Conservation (phyloP, 2,888 invertebrate species). For the Incurvaria masculella region DNA sequence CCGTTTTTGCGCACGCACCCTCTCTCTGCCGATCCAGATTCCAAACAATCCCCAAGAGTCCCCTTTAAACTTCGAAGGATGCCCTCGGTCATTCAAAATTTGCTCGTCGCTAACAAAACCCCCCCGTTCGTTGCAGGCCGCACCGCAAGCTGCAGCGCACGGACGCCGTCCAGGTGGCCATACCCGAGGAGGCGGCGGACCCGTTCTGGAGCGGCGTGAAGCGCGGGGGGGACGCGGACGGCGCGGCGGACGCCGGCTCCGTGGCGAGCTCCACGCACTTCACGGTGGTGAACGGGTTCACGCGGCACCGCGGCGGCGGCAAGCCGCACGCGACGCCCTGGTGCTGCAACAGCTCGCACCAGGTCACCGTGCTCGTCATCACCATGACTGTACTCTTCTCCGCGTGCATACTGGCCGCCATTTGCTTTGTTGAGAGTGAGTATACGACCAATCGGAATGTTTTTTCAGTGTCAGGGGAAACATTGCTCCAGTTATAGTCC, state of each 20-base stretch:
- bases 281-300: conserved; percentile 78
- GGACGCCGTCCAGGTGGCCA: conserved; percentile 33
- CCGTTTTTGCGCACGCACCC: too few species aligned
- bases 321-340: conserved; percentile 61
- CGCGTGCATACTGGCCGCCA: conserved; percentile 74
- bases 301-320: conserved; percentile 59
- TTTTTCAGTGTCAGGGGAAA: not conserved
- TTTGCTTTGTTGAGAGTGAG: conserved; percentile 84
- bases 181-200: conserved; percentile 41
- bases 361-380: conserved; percentile 77
- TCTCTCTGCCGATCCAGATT: too few species aligned
- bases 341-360: conserved; percentile 73
- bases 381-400: conserved; percentile 81
- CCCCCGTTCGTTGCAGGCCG: too few species aligned
- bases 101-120: too few species aligned
- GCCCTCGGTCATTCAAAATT: not conserved
- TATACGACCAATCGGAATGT: conserved; percentile 22
- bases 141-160: conserved; percentile 17
- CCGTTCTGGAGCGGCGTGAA: conserved; percentile 49
- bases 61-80: not conserved
- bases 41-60: not conserved
- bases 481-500: too few species aligned
- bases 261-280: conserved; percentile 85
- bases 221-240: conserved; percentile 23
- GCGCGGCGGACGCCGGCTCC: conserved; percentile 67